Evolutionary conservation across 2,797 vertebrate species (phyloP).

Genomic region (Acanthopagrus latus): DNA sequence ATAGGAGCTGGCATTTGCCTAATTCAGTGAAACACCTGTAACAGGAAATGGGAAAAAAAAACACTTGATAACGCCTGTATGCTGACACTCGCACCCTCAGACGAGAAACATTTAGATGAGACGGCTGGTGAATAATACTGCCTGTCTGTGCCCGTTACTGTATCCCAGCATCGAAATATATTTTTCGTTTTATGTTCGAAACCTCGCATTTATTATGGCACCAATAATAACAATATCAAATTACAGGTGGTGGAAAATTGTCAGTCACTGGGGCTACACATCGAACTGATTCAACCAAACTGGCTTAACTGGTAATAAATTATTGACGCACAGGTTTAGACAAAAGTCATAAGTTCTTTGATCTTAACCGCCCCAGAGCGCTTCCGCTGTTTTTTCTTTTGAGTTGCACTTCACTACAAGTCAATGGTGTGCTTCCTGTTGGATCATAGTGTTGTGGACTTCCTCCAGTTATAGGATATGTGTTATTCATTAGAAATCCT

Average conservation of each 20-base stretch:
- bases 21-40: constrained; percentile 19
- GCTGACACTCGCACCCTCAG: background rate
- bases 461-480: constrained; percentile 74
- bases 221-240: background rate
- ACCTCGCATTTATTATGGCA: background rate
- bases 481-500: constrained; percentile 78
- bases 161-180: background rate
- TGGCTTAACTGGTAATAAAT: constrained; percentile 50
- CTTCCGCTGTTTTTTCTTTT: constrained; percentile 65
- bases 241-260: background rate
- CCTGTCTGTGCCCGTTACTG: constrained; percentile 13
- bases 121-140: constrained; percentile 8
- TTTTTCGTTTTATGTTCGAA: background rate
- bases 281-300: constrained; percentile 7
- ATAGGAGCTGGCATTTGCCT: constrained; percentile 1
- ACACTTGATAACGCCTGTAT: constrained; percentile 4
- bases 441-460: constrained; percentile 66
- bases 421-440: constrained; percentile 70
- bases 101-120: background rate
- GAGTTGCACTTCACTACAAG: constrained; percentile 56
- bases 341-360: constrained; percentile 65
- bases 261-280: constrained; percentile 3
- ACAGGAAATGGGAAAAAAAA: constrained; percentile 11
- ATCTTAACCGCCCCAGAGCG: constrained; percentile 66
- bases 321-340: constrained; percentile 47